Base-by-base conservation (phyloP, 92 coral and sea anemone species). In the Plumapathes pennacea region DNA sequence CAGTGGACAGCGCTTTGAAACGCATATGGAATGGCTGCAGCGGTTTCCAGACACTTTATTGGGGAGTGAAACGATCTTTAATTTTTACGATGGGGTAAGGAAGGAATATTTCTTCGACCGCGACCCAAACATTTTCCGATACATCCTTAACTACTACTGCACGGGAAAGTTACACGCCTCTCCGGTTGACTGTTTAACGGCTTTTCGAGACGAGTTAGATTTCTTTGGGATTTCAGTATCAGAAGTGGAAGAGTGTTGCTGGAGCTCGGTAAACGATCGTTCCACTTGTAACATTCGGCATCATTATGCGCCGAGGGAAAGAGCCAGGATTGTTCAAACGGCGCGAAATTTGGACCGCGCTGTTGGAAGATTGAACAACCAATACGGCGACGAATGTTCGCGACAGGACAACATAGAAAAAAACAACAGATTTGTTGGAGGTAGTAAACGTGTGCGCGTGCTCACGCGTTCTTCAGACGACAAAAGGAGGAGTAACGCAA, bases 81-180 rank as follows among this genome's bases (percentile, higher is more conserved):
- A 65, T 10, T 90, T 78, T 55, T 85, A 82, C 48, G 89, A 90
- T 62, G 46, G 60, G 26, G 53, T 38, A 9, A 90, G 69, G 22
- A 67, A 75, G n/a, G 97, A 90, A 20, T 90, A 78, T 48, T 86
- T 90, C 38, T 83, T 90, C 68, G 94, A 90, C 38, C 66, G 97
- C 3, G 97, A 90, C 40, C 97, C 97, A 2, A 60, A 78, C 26
- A 64, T 90, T 28, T 90, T 90, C 62, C 94, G 89, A 37, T 85
- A 77, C 59, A 88, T 90, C 52, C 65, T 90, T 60, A 90, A 90
- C 64, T 90, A 67, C 46, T 90, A 90, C 50, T 76, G 76, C 22
- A 55, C 67, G 21, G 95, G 85, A 22, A 86, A 75, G 62, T 75
- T 90, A 1, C 95, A 90, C 48, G 39, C 82, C 13, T 86, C 86